Evolutionary conservation across 2,797 vertebrate species (phyloP), one percentile per base, ranked within the genome.

Genomic region (Micromesistius poutassou): DNA sequence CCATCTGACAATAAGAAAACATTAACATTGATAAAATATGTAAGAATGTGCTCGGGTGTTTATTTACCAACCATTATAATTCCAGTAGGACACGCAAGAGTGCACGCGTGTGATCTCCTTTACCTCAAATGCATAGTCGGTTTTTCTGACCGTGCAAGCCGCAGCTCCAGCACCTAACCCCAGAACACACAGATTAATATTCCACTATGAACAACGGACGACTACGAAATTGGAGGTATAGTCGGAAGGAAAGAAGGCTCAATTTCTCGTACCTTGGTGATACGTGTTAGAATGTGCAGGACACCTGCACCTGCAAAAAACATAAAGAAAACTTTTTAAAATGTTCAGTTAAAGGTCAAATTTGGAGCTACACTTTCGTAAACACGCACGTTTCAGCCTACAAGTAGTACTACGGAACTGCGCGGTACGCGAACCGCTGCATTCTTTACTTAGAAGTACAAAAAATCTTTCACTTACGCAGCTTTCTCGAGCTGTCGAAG

Each of bases 51-150:
- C 40, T 13, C 40, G 13, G 40, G 40, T 42, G 40, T 42, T 42
- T 42, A 42, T 70, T 70, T 30, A 8, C 22, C 19, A 66, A 4
- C 62, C n/a, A 66, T 66, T 66, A 28, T 9, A 66, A n/a, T n/a
- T 28, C 14, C 19, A 9, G 62, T 22, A 28, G 62, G n/a, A 30
- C n/a, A 70, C 62, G 1, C 40, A 25, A 12, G 62, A 25, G 62
- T n/a, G 46, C 46, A 50, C 68, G 68, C 19, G 62, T 31, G 25
- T 30, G 28, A 30, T 31, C 70, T 68, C 62, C 9, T 30, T 71
- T 93, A 98, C 97, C 97, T 99, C 97, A 89, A 99, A 98, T 31
- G 97, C 97, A 85, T 98, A 99, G 79, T 99, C 97, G 1, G 96
- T 95, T 78, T 93, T 94, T 76, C 83, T 90, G 68, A 91, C 87